Base-by-base conservation (phyloP, 2,113 vertebrate genomes). In the Nesogale talazaci region DNA sequence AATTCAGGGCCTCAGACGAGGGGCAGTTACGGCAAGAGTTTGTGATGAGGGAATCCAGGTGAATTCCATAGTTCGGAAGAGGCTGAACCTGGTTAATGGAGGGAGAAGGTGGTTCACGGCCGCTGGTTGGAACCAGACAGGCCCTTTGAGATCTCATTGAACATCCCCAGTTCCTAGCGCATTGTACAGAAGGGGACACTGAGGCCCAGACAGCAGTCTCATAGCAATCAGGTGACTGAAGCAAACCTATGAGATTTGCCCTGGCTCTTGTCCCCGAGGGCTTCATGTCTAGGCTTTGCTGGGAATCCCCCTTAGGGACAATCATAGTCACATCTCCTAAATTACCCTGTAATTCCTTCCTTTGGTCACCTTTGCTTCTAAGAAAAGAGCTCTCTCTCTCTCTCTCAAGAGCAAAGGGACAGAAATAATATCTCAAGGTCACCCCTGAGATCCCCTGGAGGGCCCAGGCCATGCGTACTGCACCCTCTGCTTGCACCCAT, bases 321-420 rank as follows among this genome's bases (percentile, higher is more conserved):
- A 19, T 16, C 23, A 27, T 86, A 31, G 22, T 65, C 70, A 22
- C 23, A 40, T 69, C 63, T 80, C 75, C 38, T 69, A 27, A 34
- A 61, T 83, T 70, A 77, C 42, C 14, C 36, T 72, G 70, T 19
- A 72, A 72, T 38, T 72, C 34, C 70, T 36, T 72, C 9, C n/a
- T 12, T 34, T 1, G 2, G 34, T 72, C 6, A 72, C 6, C n/a
- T 72, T 72, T 36, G 42, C 89, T 90, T 94, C 70, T 88, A 81
- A 94, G 81, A 56, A 86, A 89, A 77, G 52, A 38, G 82, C 75
- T 57, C 79, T 52, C 42, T 46, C 46, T 93, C 92, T 76, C n/a
- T 46, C 46, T 93, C 92, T 76, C n/a, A 74, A 36, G 85, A 95
- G 95, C 88, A 95, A 91, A 96, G 84, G 88, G 91, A n/a, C 57